Evolutionary conservation across 1,140 invertebrate genomes (phyloP).

Genomic region (Batillaria attramentaria): DNA sequence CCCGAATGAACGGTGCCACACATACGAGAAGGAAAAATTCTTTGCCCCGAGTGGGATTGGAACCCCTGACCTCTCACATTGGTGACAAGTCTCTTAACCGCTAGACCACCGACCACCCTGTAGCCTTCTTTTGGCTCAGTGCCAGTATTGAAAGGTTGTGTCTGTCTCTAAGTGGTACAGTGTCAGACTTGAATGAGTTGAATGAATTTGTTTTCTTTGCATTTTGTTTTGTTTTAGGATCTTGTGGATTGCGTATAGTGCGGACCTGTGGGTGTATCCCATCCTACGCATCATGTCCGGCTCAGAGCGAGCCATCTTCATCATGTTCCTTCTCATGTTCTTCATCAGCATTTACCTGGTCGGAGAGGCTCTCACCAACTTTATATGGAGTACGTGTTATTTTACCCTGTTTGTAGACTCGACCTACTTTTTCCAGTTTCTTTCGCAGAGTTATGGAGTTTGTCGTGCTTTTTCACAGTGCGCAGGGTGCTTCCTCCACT

Average conservation of each 20-base stretch:
- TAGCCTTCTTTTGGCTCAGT: too few species aligned
- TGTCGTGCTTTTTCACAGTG: not conserved
- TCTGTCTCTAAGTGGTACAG: too few species aligned
- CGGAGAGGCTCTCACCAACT: conserved; percentile 60
- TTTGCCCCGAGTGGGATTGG: too few species aligned
- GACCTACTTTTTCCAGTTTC: too few species aligned
- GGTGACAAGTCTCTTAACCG: too few species aligned
- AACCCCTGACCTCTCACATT: too few species aligned
- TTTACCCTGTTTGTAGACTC: too few species aligned
- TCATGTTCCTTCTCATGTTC: conserved; percentile 72
- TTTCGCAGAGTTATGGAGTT: not conserved
- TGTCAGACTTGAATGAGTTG: not conserved
- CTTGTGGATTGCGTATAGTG: conserved; percentile 63
- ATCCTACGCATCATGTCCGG: conserved; percentile 83
- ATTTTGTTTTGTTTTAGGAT: conserved; percentile 58
- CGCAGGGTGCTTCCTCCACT: not conserved
- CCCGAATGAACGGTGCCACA: too few species aligned
- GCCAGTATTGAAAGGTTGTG: too few species aligned
- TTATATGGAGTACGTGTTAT: conserved; percentile 64
- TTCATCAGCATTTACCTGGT: conserved; percentile 63
- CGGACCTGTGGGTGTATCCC: conserved; percentile 86
- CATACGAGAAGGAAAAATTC: too few species aligned
- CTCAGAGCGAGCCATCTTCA: conserved; percentile 82
- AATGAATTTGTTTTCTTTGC: not conserved
- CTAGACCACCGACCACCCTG: too few species aligned